These are phyloP conservation scores for Dinoponera quadriceps DNA, from an alignment of 1,140 invertebrate genomes.

Conservation along the genomic window DNA sequence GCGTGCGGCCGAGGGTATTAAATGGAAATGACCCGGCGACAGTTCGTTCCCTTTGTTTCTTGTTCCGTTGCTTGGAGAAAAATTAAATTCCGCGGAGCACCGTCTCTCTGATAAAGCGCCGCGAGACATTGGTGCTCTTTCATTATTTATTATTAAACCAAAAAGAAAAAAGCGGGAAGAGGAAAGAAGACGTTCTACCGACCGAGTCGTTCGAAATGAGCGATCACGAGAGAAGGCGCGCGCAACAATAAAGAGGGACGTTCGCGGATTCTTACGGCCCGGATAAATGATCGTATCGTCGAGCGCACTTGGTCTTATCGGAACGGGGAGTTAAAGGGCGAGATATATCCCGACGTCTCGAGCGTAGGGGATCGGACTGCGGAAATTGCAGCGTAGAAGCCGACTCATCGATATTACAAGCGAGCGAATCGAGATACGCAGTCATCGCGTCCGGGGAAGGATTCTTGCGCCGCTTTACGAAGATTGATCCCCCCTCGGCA, in stretches of 20 bases:
- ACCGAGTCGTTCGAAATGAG: not conserved
- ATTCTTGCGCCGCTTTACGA: conserved; percentile 2
- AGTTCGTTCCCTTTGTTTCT: no score
- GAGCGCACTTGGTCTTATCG: conserved; percentile 20
- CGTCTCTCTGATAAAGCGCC: no score
- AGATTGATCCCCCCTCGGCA: conserved; percentile 32
- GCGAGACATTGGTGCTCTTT: no score
- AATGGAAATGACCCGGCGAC: no score
- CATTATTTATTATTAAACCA: no score
- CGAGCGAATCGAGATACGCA: conserved; percentile 43
- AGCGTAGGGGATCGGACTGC: conserved; percentile 1
- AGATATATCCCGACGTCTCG: conserved; percentile 16
- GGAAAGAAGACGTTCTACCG: no score
- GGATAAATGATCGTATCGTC: conserved; percentile 30
- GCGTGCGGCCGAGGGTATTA: no score
- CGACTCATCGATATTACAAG: conserved; percentile 53
- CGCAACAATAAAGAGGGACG: not conserved
- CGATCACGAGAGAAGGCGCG: not conserved
- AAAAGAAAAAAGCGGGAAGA: no score
- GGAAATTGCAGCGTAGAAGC: conserved; percentile 38
- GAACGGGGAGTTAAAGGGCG: conserved; percentile 1
- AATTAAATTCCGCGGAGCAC: no score
- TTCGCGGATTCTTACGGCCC: conserved; percentile 6
- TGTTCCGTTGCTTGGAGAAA: no score
- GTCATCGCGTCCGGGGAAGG: not conserved